A percentile compares a stretch with the other conserved stretches of the same genome.
Conservation (phyloP, 2,888 invertebrate species). For the Orthosia incerta region DNA sequence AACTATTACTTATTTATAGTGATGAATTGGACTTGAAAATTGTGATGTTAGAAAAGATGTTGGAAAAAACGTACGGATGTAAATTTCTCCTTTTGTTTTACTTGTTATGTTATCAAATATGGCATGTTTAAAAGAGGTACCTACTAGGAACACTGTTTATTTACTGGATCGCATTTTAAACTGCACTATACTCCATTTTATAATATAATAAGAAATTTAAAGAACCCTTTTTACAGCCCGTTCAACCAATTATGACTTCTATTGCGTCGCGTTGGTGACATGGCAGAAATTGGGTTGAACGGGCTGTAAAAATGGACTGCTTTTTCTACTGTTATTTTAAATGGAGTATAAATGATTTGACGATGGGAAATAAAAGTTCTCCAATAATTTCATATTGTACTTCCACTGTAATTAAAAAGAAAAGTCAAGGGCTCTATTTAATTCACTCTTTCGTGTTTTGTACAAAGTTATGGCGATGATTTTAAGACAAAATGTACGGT, state of each 20-base stretch:
- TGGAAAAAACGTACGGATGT: neutral
- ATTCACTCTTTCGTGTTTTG: neutral
- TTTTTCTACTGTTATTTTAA: no score
- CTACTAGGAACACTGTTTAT: neutral
- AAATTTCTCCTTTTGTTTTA: neutral
- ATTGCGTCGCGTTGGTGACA: no score
- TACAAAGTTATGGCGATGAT: neutral
- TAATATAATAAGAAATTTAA: neutral
- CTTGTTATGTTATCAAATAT: no score
- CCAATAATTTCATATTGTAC: neutral
- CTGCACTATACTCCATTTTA: neutral
- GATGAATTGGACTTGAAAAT: conserved; percentile 10
- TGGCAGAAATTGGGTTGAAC: no score
- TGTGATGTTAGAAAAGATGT: conserved; percentile 7
- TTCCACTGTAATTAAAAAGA: no score
- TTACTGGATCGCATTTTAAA: neutral
- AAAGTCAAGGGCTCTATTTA: no score
- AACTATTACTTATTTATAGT: neutral
- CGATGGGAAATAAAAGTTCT: neutral
- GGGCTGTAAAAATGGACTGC: no score
- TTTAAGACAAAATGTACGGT: neutral
- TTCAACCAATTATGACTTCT: no score
- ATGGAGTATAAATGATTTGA: neutral
- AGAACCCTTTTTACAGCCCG: no score
- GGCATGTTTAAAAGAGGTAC: neutral